Percentiles rank a stretch among this genome's conserved stretches.
These are phyloP conservation scores for Zygaena filipendulae DNA, from an alignment of 2,888 invertebrate species.

Conservation along the genomic window DNA sequence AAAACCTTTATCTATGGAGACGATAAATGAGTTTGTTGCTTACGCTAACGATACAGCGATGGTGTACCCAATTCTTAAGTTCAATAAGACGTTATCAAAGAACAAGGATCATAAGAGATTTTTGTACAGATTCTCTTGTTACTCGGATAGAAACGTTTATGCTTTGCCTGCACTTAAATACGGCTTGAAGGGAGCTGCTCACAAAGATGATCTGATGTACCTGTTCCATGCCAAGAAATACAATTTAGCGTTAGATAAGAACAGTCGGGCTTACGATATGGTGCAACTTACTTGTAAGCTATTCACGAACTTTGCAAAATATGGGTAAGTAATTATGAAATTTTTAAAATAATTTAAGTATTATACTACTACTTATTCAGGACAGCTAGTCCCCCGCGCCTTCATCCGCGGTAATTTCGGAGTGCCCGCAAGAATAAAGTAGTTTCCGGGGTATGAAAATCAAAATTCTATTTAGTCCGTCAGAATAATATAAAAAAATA, in stretches of 20 bases:
- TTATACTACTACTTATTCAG: neutral
- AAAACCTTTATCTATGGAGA: constrained; percentile 18
- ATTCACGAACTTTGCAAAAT: constrained; percentile 42
- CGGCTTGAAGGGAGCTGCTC: constrained; percentile 29
- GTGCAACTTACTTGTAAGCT: constrained; percentile 29
- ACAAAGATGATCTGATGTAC: constrained; percentile 39
- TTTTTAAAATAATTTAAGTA: constrained; percentile 2
- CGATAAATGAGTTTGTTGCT: constrained; percentile 23
- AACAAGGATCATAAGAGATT: constrained; percentile 19
- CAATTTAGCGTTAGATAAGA: constrained; percentile 25
- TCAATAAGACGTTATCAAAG: constrained; percentile 17
- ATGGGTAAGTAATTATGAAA: constrained; percentile 31
- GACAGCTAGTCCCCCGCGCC: neutral
- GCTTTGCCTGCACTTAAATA: constrained; percentile 23
- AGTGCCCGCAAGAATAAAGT: too few species aligned
- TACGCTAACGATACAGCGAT: constrained; percentile 22
- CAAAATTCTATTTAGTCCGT: neutral
- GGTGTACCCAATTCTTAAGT: constrained; percentile 21
- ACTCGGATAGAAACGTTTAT: constrained; percentile 30
- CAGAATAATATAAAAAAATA: too few species aligned
- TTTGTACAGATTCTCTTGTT: constrained; percentile 29
- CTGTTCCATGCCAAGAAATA: constrained; percentile 28
- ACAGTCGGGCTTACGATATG: constrained; percentile 26
- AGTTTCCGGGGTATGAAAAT: too few species aligned
- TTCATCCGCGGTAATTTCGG: too few species aligned